Conservation (phyloP, 2,888 invertebrate genomes). For the Drosophila prolongata region DNA sequence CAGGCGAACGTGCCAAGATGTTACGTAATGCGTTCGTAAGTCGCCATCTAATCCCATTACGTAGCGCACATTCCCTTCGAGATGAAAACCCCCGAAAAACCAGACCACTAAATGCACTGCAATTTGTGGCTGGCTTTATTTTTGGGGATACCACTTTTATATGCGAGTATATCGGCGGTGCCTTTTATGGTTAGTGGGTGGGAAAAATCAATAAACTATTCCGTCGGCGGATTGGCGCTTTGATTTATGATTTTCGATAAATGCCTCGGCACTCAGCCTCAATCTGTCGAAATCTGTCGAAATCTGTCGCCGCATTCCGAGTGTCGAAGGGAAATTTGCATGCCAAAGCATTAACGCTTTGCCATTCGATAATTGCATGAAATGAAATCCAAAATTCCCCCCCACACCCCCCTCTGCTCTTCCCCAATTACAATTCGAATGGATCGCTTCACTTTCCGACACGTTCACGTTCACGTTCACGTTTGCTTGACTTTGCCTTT, state of each 20-base stretch:
- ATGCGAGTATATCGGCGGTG: conserved; percentile 53
- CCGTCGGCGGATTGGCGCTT: conserved; percentile 71
- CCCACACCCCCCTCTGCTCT: conserved; percentile 19
- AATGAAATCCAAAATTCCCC: conserved; percentile 49
- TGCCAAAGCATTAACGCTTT: conserved; percentile 75
- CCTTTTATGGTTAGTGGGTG: conserved; percentile 55
- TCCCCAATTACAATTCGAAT: conserved; percentile 32
- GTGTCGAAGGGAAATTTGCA: conserved; percentile 71
- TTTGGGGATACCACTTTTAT: conserved; percentile 5
- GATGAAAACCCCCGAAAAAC: conserved; percentile 5
- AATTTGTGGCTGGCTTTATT: conserved; percentile 47
- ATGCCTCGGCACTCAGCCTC: conserved; percentile 49
- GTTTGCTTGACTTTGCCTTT: conserved; percentile 56
- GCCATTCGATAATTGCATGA: conserved; percentile 71
- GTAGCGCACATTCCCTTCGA: conserved; percentile 26
- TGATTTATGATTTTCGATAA: conserved; percentile 64
- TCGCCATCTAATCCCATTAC: conserved; percentile 82
- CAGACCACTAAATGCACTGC: conserved; percentile 53
- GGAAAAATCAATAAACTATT: conserved; percentile 56
- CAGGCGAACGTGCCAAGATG: conserved; percentile 34
- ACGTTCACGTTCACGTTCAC: conserved; percentile 54
- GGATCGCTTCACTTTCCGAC: conserved; percentile 49
- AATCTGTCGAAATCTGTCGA: conserved; percentile 14
- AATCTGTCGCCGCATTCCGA: conserved; percentile 49
- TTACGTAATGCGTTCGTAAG: conserved; percentile 81